Evolutionary conservation across 2,888 invertebrate species (phyloP), one percentile per base, ranked within the genome.

Genomic region (Emmelina monodactyla): DNA sequence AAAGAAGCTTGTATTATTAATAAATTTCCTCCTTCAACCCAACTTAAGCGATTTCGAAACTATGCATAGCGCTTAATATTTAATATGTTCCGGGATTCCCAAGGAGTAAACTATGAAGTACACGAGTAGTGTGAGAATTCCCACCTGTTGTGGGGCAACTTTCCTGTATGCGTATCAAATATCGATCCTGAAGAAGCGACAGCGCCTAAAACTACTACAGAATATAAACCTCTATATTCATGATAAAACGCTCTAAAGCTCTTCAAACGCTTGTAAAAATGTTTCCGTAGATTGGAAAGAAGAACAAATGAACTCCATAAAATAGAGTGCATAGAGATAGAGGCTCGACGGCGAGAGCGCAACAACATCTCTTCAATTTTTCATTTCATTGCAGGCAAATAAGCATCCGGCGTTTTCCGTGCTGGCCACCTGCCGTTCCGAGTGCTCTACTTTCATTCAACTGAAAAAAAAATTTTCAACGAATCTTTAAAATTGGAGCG

Each of bases 351-450:
- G 43, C 37, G 45, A 50, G 41, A 43, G 44, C 37, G 49, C 43
- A 47, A 48, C 49, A 50, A 47, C 50, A 55, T 53, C 51, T 47
- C 47, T 58, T 54, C 40, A 61, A 62, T 62, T 61, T 66, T 66
- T 62, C 59, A 65, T 62, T 59, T 52, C 52, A 57, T 44, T 54
- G 53, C 53, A 58, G 54, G 54, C 54, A 62, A 61, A 63, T 53
- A 60, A 58, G 57, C 46, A 45, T 45, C 35, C 31, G 49, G 38
- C 40, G 41, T 43, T 33, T 35, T 38, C 42, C 34, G 60, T 11
- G 62, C 55, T 49, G 40, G 48, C 68, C 66, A 68, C 54, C 65
- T 66, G 63, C 45, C 58, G n/a, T 51, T 50, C 39, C 49, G 50
- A 56, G 55, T 49, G 25, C 11, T 25, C 25, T 25, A 4, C 55